Conservation (phyloP, 30 jellyfish, hydroid and myxozoan genomes). For the Chrysaora quinquecirrha region DNA sequence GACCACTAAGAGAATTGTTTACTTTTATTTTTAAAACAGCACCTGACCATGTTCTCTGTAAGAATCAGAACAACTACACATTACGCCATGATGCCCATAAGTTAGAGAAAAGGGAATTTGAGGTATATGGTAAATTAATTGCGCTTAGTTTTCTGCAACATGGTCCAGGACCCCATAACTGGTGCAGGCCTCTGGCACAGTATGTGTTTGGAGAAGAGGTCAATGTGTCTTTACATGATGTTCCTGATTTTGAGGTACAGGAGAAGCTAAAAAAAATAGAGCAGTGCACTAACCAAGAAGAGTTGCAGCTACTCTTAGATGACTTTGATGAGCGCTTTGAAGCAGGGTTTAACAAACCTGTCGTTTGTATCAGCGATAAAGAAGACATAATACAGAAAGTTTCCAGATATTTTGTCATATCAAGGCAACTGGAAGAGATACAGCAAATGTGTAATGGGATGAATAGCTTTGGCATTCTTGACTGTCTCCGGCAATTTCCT, state of each 20-base stretch:
- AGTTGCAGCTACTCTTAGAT: background rate
- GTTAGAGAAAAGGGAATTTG: slow-evolving; percentile 19
- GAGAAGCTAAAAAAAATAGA: slow-evolving; percentile 8
- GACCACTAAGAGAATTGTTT: slow-evolving; percentile 44
- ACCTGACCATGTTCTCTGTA: background rate
- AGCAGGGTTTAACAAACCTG: slow-evolving; percentile 26
- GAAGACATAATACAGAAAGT: slow-evolving; percentile 7
- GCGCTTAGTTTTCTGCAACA: slow-evolving; percentile 10
- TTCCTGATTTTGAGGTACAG: slow-evolving; percentile 29
- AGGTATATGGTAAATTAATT: slow-evolving; percentile 18
- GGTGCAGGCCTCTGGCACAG: slow-evolving; percentile 33
- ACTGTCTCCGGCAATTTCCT: background rate
- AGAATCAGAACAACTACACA: slow-evolving; percentile 1
- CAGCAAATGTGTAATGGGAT: slow-evolving; percentile 3
- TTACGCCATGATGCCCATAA: slow-evolving; percentile 28
- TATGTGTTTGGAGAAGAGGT: slow-evolving; percentile 12
- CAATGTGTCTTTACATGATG: background rate
- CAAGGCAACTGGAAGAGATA: slow-evolving; percentile 17
- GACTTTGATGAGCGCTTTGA: slow-evolving; percentile 27
- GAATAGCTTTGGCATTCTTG: background rate
- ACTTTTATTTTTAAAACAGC: slow-evolving; percentile 8
- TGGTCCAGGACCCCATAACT: slow-evolving; percentile 22
- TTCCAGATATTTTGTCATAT: background rate
- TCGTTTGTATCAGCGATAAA: background rate
- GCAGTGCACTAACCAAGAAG: slow-evolving; percentile 15